These are phyloP conservation scores for Palaemon carinicauda DNA, from an alignment of 1,140 invertebrate genomes.

Conservation along the genomic window DNA sequence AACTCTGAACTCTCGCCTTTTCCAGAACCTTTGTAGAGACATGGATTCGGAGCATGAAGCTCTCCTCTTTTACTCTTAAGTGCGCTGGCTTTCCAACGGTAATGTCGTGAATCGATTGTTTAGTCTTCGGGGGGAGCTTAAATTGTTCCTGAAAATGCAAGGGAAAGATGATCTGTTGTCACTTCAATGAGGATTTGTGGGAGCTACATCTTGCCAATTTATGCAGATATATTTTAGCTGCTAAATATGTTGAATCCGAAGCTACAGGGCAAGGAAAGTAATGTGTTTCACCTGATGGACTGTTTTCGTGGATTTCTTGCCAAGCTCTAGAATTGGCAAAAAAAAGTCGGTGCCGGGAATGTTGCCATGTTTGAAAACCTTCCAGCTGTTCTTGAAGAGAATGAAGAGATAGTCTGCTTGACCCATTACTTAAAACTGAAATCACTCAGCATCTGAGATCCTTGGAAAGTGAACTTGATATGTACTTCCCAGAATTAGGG, in stretches of 20 bases:
- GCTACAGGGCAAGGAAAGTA: neutral
- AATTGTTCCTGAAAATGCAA: no score
- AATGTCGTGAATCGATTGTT: conserved; percentile 10
- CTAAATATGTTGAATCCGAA: neutral
- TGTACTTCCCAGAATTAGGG: no score
- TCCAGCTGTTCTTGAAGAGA: neutral
- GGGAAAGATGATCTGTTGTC: no score
- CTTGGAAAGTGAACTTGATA: no score
- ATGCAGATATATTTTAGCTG: neutral
- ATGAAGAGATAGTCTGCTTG: neutral
- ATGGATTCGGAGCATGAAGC: neutral
- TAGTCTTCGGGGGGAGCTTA: neutral
- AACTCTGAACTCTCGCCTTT: no score
- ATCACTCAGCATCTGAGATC: no score
- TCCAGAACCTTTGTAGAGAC: no score
- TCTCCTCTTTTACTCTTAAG: conserved; percentile 21
- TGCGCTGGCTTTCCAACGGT: neutral
- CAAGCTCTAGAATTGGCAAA: no score
- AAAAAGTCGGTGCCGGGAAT: no score
- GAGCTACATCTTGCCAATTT: neutral
- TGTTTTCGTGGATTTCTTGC: no score
- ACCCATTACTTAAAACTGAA: neutral
- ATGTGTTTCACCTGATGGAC: no score
- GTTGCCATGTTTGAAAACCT: no score
- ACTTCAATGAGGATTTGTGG: neutral